Evolutionary conservation across 2,113 vertebrate genomes (phyloP).

Genomic region (Hypomesus transpacificus): DNA sequence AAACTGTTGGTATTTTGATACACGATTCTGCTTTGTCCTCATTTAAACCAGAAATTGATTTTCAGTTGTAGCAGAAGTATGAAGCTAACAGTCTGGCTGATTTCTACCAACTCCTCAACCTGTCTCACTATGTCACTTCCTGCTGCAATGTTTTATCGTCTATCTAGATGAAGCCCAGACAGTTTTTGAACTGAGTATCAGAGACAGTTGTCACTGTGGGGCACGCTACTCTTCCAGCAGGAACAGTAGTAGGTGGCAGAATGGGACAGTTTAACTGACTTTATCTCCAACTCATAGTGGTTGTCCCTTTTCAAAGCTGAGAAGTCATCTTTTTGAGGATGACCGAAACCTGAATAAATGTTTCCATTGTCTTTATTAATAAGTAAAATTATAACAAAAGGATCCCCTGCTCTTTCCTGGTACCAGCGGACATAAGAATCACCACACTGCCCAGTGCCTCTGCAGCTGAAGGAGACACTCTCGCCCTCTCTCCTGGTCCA

Average conservation of each 20-base stretch:
- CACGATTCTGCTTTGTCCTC: not conserved
- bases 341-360: not conserved
- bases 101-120: not conserved
- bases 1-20: too few relatives aligned
- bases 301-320: not conserved
- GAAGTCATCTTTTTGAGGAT: conserved; percentile 24
- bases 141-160: not conserved
- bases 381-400: conserved; percentile 22
- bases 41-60: not conserved
- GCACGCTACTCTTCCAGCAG: not conserved
- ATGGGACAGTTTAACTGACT: not conserved
- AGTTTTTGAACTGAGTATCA: not conserved
- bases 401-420: conserved; percentile 29
- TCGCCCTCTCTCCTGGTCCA: not conserved
- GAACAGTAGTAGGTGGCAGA: conserved; percentile 4
- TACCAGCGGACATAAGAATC: conserved; percentile 37
- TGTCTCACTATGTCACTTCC: not conserved
- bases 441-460: not conserved
- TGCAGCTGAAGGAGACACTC: conserved; percentile 18
- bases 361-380: not conserved
- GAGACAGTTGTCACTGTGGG: not conserved
- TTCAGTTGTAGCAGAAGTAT: not conserved
- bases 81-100: not conserved
- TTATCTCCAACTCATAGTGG: not conserved
- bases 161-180: not conserved